Evolutionary conservation across 2,888 invertebrate species (phyloP).

Genomic region (Chymomyza amoena): DNA sequence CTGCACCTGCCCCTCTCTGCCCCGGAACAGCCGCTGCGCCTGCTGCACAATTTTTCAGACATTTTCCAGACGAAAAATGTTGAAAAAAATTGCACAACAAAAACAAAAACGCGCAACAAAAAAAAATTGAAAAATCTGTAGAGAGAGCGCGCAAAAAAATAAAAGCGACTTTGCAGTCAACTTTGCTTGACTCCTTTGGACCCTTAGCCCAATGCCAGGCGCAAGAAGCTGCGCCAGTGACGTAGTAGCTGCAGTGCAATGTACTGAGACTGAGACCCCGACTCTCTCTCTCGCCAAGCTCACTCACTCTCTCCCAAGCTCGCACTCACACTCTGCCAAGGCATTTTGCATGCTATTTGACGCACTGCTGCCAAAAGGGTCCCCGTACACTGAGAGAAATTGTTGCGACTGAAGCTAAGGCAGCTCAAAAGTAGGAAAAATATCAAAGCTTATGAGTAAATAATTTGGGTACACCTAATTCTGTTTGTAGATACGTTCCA

Average conservation of each 20-base stretch:
- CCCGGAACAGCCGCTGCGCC: neutral
- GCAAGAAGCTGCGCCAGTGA: constrained; percentile 68
- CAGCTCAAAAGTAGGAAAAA: neutral
- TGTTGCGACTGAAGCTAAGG: neutral
- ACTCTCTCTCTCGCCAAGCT: neutral
- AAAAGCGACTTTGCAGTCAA: constrained; percentile 67
- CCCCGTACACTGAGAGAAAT: constrained; percentile 25
- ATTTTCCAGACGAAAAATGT: constrained; percentile 70
- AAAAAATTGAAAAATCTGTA: constrained; percentile 26
- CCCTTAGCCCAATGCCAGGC: constrained; percentile 59
- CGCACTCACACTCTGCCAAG: neutral
- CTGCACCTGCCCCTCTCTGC: neutral
- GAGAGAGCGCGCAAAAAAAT: constrained; percentile 19
- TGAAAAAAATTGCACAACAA: constrained; percentile 34
- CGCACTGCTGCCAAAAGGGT: constrained; percentile 58
- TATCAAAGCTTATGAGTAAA: neutral
- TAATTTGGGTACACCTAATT: too few species aligned
- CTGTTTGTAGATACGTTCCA: too few species aligned
- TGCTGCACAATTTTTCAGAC: constrained; percentile 66
- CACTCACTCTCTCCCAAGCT: neutral
- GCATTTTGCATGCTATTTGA: constrained; percentile 19
- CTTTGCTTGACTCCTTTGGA: constrained; percentile 51
- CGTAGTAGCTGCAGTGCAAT: constrained; percentile 48
- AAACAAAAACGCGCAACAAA: constrained; percentile 22
- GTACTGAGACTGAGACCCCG: constrained; percentile 31